These are phyloP conservation scores for Drosophila stalkeri DNA, from an alignment of 2,888 invertebrate species.

Conservation along the genomic window DNA sequence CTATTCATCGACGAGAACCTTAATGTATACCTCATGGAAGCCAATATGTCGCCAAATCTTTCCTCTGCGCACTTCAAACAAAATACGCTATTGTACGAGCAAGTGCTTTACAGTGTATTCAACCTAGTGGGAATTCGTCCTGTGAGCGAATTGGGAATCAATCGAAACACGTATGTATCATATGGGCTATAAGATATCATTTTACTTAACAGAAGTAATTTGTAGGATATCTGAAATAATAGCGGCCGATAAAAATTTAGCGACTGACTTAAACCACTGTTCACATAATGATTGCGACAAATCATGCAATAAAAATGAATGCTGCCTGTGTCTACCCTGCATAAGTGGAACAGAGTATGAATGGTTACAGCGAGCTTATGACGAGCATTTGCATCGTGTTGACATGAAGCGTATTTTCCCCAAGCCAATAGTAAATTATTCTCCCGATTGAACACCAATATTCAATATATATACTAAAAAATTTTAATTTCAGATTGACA, in stretches of 20 bases:
- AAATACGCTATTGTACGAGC: conserved; percentile 95
- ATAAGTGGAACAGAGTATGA: conserved; percentile 87
- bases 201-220: not conserved
- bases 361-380: conserved; percentile 89
- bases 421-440: conserved; percentile 86
- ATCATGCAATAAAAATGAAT: conserved; percentile 89
- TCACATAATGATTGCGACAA: conserved; percentile 86
- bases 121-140: conserved; percentile 90
- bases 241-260: conserved; percentile 92
- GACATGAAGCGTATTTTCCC: conserved; percentile 94
- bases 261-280: conserved; percentile 90
- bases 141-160: conserved; percentile 55
- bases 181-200: not conserved
- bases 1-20: conserved; percentile 95
- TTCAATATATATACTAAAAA: not conserved
- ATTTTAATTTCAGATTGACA: conserved; percentile 63
- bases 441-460: accelerated
- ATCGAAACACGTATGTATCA: conserved; percentile 36
- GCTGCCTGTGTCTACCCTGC: conserved; percentile 93
- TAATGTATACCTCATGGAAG: conserved; percentile 95
- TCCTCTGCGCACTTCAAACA: conserved; percentile 96
- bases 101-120: conserved; percentile 94
- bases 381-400: conserved; percentile 92
- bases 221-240: conserved; percentile 87
- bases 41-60: conserved; percentile 99